Percentiles rank a stretch among this genome's conserved stretches.
These are phyloP conservation scores for Orbicella faveolata DNA, from an alignment of 64 coral and sea anemone genomes.

Conservation along the genomic window DNA sequence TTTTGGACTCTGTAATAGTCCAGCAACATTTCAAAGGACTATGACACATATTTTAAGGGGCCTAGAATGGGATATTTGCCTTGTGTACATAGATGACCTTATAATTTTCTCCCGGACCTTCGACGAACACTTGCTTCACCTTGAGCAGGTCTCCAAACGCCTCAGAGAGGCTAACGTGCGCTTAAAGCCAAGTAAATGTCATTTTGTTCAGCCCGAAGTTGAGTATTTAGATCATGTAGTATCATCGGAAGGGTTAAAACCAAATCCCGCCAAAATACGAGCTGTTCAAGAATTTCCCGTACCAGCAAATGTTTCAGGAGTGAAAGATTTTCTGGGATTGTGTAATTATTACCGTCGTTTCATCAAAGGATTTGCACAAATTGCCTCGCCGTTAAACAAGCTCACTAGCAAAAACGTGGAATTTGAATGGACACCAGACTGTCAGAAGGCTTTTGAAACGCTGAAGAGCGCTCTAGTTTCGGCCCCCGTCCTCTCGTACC, in stretches of 20 bases:
- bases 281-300: conserved; percentile 5
- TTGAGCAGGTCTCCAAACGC: not conserved
- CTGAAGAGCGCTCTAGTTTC: no score
- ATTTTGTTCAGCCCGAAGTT: conserved; percentile 8
- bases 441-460: no score
- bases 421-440: no score
- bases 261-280: not conserved
- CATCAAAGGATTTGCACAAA: no score
- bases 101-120: not conserved
- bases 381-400: no score
- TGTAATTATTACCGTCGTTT: no score
- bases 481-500: no score
- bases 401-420: no score
- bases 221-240: conserved; percentile 12
- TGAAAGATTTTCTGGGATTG: not conserved
- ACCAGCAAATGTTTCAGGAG: not conserved
- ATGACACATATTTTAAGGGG: not conserved
- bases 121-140: conserved; percentile 11
- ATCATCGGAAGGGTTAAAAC: not conserved
- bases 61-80: not conserved
- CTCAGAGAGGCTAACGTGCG: conserved; percentile 2
- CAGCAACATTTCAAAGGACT: not conserved
- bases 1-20: not conserved
- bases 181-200: conserved; percentile 23
- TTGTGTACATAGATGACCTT: not conserved